These are phyloP conservation scores for Perdita meconis DNA, from an alignment of 2,888 invertebrate species.

Conservation along the genomic window DNA sequence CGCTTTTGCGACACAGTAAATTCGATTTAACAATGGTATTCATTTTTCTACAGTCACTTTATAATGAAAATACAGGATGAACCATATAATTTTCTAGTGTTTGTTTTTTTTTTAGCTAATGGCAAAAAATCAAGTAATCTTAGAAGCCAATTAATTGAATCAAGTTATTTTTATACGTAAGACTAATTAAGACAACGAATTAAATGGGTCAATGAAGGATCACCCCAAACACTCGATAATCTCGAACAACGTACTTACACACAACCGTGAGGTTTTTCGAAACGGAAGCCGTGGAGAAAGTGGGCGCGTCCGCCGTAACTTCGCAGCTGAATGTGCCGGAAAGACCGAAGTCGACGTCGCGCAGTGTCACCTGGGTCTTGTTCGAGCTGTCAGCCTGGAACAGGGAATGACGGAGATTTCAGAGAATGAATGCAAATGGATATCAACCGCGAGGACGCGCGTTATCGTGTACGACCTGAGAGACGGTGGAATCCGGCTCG, in stretches of 20 bases:
- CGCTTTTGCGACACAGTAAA: too few species aligned
- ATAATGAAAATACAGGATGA: too few species aligned
- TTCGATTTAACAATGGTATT: too few species aligned
- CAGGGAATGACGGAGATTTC: slow-evolving; percentile 46
- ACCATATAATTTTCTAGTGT: too few species aligned
- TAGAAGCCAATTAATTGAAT: too few species aligned
- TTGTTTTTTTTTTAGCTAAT: too few species aligned
- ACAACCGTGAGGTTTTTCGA: slow-evolving; percentile 89
- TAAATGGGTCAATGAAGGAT: too few species aligned
- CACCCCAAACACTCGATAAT: slow-evolving; percentile 46
- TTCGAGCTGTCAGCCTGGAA: slow-evolving; percentile 90
- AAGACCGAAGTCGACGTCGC: slow-evolving; percentile 88
- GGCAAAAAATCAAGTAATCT: too few species aligned
- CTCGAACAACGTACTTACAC: slow-evolving; percentile 86
- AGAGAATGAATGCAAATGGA: slow-evolving; percentile 53
- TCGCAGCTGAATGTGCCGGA: slow-evolving; percentile 93
- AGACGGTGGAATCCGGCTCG: slow-evolving; percentile 15
- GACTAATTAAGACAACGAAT: too few species aligned
- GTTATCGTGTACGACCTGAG: slow-evolving; percentile 36
- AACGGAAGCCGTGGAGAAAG: slow-evolving; percentile 89
- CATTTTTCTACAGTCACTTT: too few species aligned
- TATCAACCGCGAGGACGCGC: slow-evolving; percentile 41
- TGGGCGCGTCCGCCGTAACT: slow-evolving; percentile 90
- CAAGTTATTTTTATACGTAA: too few species aligned
- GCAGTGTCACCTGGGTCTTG: slow-evolving; percentile 90